Percentiles rank a stretch among this genome's conserved stretches.
phyloP scores from a whole-genome alignment of 1,140 invertebrate species.

The Dolichoris vasculosae region DNA sequence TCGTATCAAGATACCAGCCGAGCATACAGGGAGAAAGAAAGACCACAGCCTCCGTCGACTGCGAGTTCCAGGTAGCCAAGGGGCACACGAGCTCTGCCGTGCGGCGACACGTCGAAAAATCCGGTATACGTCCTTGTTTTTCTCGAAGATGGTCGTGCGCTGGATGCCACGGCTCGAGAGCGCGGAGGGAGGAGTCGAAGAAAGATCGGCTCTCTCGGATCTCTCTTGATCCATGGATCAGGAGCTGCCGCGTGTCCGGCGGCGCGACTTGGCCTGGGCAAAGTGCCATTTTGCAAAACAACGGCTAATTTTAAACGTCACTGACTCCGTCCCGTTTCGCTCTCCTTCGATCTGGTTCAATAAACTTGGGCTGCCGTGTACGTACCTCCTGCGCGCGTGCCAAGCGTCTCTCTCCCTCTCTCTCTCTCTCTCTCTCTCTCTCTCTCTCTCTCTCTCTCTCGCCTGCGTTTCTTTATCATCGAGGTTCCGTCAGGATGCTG shows the following conservation, averaged over 20 bases:
- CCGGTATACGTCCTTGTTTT: constrained; percentile 44
- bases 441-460: background rate
- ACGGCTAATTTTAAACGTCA: constrained; percentile 40
- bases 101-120: constrained; percentile 40
- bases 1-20: constrained; percentile 20
- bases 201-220: background rate
- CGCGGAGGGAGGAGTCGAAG: constrained; percentile 18
- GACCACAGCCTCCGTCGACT: background rate
- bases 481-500: too few species aligned
- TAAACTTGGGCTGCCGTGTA: background rate
- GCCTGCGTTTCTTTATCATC: too few species aligned
- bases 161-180: background rate
- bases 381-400: too few species aligned
- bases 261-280: constrained; percentile 4
- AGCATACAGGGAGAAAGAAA: background rate
- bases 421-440: background rate
- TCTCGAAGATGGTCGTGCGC: constrained; percentile 9
- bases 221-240: background rate
- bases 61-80: constrained; percentile 31
- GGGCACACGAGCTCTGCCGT: background rate
- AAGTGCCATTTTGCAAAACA: constrained; percentile 27
- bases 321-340: background rate
- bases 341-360: constrained; percentile 16
- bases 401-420: background rate
- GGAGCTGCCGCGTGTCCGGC: background rate